Base-by-base conservation (phyloP, 2,888 invertebrate species). In the Timandra comae region DNA sequence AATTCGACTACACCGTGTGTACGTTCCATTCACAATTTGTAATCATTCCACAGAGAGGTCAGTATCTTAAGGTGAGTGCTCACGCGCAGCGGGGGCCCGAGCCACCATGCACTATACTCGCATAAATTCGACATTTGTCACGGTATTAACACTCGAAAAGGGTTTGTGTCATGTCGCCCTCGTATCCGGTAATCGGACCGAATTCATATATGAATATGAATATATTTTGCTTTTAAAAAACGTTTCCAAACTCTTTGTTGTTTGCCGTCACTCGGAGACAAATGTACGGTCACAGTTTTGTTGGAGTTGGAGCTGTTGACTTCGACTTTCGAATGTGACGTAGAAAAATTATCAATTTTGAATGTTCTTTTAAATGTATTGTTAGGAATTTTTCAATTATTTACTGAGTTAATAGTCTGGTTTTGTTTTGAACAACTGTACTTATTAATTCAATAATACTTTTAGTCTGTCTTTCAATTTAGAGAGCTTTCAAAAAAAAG, bases 51-150 rank as follows among this genome's bases (percentile, higher is more conserved):
- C 34, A 34, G 34, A 39, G 53, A 51, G 53, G 62, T 55, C 51
- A 55, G 61, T 52, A 38, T 52, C 57, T 49, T 56, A 59, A 62
- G 60, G 52, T 53, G 49, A 46, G 54, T 51, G 52, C 58, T 46
- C 56, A 46, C 53, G 53, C 80, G 36, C 81, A 70, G 81, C 80
- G 69, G 81, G 81, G 56, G 52, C 67, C 38, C 40, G 57, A 60
- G 61, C 72, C 74, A 70, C 72, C 72, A 66, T 16, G 16, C 16
- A 16, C 16, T 16, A 6, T 71, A 62, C 52, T 63, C 73, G 82
- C 76, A 85, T 85, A 82, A 82, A 84, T 84, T 80, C 68, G 52
- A 70, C 78, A 85, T 85, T 85, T 82, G 82, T 84, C 82, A 84
- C 81, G 84, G 82, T 67, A 81, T 84, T 84, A 84, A 81, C 81